Conservation (phyloP, 2,888 invertebrate species). For the Thymelicus sylvestris region DNA sequence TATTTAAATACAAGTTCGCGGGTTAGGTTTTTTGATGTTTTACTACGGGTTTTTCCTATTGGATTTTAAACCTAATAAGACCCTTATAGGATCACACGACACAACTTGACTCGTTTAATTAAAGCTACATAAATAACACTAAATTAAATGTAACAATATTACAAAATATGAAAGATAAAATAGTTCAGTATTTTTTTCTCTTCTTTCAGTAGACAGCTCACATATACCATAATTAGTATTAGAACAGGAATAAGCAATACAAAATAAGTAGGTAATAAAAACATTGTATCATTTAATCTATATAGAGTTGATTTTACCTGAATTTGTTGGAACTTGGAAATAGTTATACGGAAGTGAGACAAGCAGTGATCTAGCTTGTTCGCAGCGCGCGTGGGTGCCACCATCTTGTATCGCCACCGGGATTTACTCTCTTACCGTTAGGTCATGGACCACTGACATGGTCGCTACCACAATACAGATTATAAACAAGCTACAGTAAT, state of each 20-base stretch:
- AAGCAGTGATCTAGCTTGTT: constrained; percentile 24
- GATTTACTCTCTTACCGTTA: constrained; percentile 32
- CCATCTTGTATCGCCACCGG: constrained; percentile 26
- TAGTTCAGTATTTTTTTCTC: too few species aligned
- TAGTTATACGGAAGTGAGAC: constrained; percentile 33
- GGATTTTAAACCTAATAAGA: background rate
- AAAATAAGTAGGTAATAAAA: background rate
- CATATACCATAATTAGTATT: background rate
- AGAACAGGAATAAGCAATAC: background rate
- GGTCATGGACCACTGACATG: constrained; percentile 35
- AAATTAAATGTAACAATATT: too few species aligned
- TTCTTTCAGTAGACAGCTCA: too few species aligned
- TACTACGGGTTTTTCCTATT: constrained; percentile 1
- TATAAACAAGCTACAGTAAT: constrained; percentile 24
- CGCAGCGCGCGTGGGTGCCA: constrained; percentile 23
- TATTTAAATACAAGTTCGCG: background rate
- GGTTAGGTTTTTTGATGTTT: background rate
- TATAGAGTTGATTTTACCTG: constrained; percentile 8
- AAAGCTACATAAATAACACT: too few species aligned
- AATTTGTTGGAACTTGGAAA: constrained; percentile 10
- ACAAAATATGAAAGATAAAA: too few species aligned
- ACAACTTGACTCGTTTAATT: too few species aligned
- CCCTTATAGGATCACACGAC: background rate
- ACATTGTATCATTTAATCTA: background rate
- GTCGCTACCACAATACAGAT: constrained; percentile 27